A percentile compares a stretch with the other conserved stretches of the same genome.
phyloP scores from a whole-genome alignment of 2,888 invertebrate species.

The Folsomia manolachei region DNA sequence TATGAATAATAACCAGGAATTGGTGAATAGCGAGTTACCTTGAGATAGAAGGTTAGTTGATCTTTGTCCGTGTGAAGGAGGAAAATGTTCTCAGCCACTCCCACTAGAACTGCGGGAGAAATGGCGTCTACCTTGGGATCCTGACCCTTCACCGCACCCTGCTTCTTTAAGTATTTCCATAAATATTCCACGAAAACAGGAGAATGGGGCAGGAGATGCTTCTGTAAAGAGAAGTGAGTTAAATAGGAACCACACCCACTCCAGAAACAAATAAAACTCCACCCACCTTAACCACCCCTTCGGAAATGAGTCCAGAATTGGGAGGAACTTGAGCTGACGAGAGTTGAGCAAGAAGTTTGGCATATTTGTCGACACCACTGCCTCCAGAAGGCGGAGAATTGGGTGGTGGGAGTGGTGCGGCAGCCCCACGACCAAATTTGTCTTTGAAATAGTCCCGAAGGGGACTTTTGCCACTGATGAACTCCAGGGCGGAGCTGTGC shows the following conservation, averaged over 20 bases:
- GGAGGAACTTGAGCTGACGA: slow-evolving; percentile 16
- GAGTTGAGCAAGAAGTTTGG: slow-evolving; percentile 14
- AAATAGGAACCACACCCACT: background rate
- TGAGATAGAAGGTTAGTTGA: slow-evolving; percentile 53
- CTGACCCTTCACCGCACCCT: slow-evolving; percentile 52
- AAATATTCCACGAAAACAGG: slow-evolving; percentile 30
- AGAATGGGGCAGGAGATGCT: slow-evolving; percentile 63
- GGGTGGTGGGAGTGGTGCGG: too few species aligned
- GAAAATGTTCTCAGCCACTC: slow-evolving; percentile 68
- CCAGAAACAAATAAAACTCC: slow-evolving; percentile 9
- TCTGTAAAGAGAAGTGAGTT: slow-evolving; percentile 55
- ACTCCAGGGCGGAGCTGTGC: background rate
- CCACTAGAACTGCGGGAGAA: slow-evolving; percentile 63
- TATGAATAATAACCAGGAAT: too few species aligned
- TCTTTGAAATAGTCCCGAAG: background rate
- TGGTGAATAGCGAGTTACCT: too few species aligned
- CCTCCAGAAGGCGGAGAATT: too few species aligned
- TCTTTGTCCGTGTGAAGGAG: slow-evolving; percentile 55
- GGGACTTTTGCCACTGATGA: slow-evolving; percentile 8
- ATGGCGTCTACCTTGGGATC: slow-evolving; percentile 59
- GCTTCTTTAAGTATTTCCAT: slow-evolving; percentile 36
- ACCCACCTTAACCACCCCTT: slow-evolving; percentile 26
- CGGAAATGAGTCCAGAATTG: slow-evolving; percentile 21
- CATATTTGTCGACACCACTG: too few species aligned
- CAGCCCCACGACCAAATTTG: too few species aligned